A percentile compares a stretch with the other conserved stretches of the same genome.
phyloP scores from a whole-genome alignment of 2,797 vertebrate species.

The Perodicticus potto region DNA sequence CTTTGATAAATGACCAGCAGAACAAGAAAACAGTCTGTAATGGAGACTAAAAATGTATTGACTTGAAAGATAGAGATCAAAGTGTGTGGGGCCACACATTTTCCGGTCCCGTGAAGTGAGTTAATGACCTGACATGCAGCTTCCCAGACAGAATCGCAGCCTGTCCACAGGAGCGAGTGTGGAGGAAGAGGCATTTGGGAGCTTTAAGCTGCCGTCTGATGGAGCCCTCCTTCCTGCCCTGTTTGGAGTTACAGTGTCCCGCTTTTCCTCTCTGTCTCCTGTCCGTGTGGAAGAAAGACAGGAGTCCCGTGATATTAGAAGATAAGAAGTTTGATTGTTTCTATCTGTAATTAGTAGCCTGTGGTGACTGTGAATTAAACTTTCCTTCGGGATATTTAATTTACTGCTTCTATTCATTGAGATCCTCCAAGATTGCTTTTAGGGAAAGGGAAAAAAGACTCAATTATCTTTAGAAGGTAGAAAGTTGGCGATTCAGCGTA shows the following conservation, averaged over 20 bases:
- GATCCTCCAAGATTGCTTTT: conserved; percentile 36
- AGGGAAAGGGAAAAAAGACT: not conserved
- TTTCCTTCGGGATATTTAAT: conserved; percentile 32
- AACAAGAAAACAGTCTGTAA: conserved; percentile 49
- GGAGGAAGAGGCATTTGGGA: not conserved
- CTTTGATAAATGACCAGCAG: conserved; percentile 67
- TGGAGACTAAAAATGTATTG: conserved; percentile 56
- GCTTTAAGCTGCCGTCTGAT: not conserved
- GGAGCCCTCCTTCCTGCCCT: not conserved
- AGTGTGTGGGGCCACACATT: not conserved
- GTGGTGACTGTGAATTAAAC: not conserved
- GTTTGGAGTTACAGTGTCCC: not conserved
- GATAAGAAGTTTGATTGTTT: conserved; percentile 19
- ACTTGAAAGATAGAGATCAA: conserved; percentile 37
- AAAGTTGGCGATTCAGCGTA: not conserved
- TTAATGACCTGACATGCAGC: not conserved
- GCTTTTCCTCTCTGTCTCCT: not conserved
- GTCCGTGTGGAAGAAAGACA: not conserved
- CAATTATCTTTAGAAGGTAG: not conserved
- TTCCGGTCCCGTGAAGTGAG: conserved; percentile 38
- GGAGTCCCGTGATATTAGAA: not conserved
- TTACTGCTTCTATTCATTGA: conserved; percentile 52
- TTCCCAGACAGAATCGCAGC: not conserved
- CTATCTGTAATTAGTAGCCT: conserved; percentile 5
- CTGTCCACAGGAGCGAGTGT: not conserved